A percentile compares a stretch with the other conserved stretches of the same genome.
These are phyloP conservation scores for Oncorhynchus gorbuscha DNA, from an alignment of 2,113 vertebrate species.

Conservation along the genomic window DNA sequence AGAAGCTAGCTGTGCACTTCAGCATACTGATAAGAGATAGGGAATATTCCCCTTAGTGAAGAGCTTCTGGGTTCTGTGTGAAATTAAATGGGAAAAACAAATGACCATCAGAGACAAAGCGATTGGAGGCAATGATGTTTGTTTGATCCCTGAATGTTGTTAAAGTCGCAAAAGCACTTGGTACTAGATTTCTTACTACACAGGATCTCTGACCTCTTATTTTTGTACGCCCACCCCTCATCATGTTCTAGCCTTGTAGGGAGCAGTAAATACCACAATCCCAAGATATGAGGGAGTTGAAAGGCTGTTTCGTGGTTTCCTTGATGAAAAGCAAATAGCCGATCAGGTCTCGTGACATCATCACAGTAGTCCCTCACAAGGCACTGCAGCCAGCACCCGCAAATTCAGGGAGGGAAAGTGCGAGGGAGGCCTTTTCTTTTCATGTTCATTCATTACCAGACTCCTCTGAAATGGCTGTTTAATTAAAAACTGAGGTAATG, in stretches of 20 bases:
- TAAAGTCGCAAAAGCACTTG: no score
- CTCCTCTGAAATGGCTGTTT: constrained; percentile 57
- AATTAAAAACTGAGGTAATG: constrained; percentile 70
- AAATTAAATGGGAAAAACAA: no score
- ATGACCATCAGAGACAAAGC: no score
- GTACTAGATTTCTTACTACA: no score
- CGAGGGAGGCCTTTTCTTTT: constrained; percentile 22
- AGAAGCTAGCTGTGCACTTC: not conserved
- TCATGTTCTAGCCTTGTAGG: not conserved
- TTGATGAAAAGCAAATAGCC: not conserved
- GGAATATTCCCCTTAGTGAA: no score
- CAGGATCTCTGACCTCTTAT: not conserved
- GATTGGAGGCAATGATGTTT: no score
- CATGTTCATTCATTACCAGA: constrained; percentile 48
- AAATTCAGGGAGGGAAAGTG: not conserved
- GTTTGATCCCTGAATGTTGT: no score
- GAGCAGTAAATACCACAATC: not conserved
- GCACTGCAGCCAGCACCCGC: not conserved
- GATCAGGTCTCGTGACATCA: not conserved
- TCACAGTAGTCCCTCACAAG: no score
- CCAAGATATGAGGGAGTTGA: not conserved
- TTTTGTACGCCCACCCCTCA: not conserved
- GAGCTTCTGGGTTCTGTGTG: no score
- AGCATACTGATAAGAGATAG: no score
- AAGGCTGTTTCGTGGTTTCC: not conserved